Conservation (phyloP, 2,797 vertebrate species). For the Coregonus suidteri region DNA sequence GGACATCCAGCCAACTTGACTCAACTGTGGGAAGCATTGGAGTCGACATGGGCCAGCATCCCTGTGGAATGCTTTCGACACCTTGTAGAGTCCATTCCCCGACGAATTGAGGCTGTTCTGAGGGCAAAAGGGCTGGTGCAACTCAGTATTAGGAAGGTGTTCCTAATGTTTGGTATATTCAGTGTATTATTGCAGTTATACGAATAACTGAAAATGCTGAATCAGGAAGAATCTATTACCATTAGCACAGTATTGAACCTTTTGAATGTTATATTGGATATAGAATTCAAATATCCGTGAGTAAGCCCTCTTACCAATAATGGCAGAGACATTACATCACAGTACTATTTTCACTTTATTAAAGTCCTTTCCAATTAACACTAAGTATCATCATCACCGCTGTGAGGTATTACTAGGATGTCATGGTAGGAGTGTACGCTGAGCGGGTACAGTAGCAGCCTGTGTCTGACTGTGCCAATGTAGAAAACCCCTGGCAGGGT, state of each 20-base stretch:
- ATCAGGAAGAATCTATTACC: not conserved
- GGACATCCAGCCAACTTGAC: too few relatives aligned
- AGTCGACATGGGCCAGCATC: too few relatives aligned
- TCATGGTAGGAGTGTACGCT: not conserved
- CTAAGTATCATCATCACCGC: not conserved
- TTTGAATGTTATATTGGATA: not conserved
- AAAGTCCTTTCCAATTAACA: not conserved
- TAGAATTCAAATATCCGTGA: not conserved
- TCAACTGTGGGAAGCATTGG: too few relatives aligned
- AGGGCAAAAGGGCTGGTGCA: too few relatives aligned
- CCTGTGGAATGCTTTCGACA: too few relatives aligned
- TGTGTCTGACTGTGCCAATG: slow-evolving; percentile 9
- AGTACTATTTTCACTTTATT: not conserved
- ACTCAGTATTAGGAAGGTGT: too few relatives aligned
- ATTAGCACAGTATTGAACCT: not conserved
- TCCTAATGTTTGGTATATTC: too few relatives aligned
- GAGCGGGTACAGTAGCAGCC: not conserved
- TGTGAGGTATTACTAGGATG: not conserved
- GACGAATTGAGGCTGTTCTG: too few relatives aligned
- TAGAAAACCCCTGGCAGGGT: not conserved
- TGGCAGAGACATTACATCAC: not conserved
- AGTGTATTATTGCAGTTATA: not conserved
- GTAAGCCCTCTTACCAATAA: not conserved
- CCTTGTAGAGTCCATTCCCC: too few relatives aligned
- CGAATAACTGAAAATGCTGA: not conserved